Conservation (phyloP, 2,113 vertebrate species). For the Hippocampus comes region DNA sequence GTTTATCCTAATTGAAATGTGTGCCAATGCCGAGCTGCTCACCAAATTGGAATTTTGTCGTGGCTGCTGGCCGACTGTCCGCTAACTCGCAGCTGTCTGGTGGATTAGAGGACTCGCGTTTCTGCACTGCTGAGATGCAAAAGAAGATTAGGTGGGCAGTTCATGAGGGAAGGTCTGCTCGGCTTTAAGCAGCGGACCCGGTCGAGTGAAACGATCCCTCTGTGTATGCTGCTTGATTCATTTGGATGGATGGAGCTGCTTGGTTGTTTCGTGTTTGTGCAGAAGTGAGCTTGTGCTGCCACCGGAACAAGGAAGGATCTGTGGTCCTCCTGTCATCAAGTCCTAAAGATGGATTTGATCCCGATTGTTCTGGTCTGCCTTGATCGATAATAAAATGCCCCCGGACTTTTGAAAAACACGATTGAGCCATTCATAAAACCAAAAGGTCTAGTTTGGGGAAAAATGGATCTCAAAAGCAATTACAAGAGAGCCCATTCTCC, state of each 20-base stretch:
- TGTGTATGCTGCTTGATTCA: slow-evolving; percentile 41
- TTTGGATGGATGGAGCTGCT: background rate
- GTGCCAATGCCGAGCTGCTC: slow-evolving; percentile 25
- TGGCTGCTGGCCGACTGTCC: slow-evolving; percentile 31
- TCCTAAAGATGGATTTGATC: slow-evolving; percentile 22
- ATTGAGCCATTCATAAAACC: too few species aligned
- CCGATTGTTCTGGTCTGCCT: slow-evolving; percentile 32
- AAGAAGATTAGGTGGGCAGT: slow-evolving; percentile 53
- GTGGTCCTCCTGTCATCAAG: slow-evolving; percentile 9
- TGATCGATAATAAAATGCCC: slow-evolving; percentile 3
- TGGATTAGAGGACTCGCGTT: slow-evolving; percentile 50
- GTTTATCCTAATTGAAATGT: slow-evolving; percentile 46
- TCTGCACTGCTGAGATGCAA: slow-evolving; percentile 49
- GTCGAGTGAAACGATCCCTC: slow-evolving; percentile 23
- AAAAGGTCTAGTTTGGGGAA: background rate
- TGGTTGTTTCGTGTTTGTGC: slow-evolving; percentile 6
- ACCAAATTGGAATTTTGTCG: slow-evolving; percentile 31
- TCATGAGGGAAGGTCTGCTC: slow-evolving; percentile 28
- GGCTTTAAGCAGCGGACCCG: slow-evolving; percentile 33
- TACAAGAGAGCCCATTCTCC: background rate
- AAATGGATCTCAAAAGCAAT: background rate
- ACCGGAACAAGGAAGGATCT: slow-evolving; percentile 20
- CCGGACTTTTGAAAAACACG: background rate
- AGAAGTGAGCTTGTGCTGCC: slow-evolving; percentile 17
- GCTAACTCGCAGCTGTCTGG: slow-evolving; percentile 45